Base-by-base conservation (phyloP, 2,113 vertebrate genomes). In the Sterrhoptilus dennistouni region DNA sequence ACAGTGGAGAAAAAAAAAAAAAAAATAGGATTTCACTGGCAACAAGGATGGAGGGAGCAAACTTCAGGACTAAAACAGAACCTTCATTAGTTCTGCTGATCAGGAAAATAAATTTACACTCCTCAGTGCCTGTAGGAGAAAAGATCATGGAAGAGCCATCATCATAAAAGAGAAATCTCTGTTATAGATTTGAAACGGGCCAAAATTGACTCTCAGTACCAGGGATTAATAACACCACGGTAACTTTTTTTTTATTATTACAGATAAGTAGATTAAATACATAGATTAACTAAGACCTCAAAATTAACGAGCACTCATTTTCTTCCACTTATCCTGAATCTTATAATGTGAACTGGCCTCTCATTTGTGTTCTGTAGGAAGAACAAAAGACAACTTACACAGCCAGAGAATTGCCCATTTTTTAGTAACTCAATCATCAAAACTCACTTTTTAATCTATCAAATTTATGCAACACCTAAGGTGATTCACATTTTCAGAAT, bases 311-410 rank as follows among this genome's bases (percentile, higher is more conserved):
- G 74, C 66, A 44, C 65, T 90, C 69, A 33, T 83, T 71, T 87
- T 80, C 89, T 76, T 66, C 92, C 70, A 53, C 36, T 91, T 96
- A 79, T 71, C 87, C 91, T 38, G 71, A 95, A 77, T 90, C 96
- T 95, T 87, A 81, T 31, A 45, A 66, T 65, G 38, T 78, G 86
- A 91, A 78, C 64, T 93, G 93, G 84, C 85, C 95, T 94, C 85
- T 79, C 78, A 72, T 49, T 82, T 22, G 2, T 17, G 50, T 14
- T 89, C 86, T 64, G 44, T 1, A 60, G 24, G 33, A 84, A 77
- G 87, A 97, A 93, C 83, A 94, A 92, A 89, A 89, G 78, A 50
- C 69, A 95, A 36, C 45, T n/a, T 36, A 64, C 45, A 15, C 1
- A 5, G 70, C 68, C 70, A 85, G 44, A 65, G 52, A 71, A 83